A percentile compares a stretch with the other conserved stretches of the same genome.
These are phyloP conservation scores for Periophthalmus modestus DNA, from an alignment of 2,113 vertebrate species.

Conservation along the genomic window DNA sequence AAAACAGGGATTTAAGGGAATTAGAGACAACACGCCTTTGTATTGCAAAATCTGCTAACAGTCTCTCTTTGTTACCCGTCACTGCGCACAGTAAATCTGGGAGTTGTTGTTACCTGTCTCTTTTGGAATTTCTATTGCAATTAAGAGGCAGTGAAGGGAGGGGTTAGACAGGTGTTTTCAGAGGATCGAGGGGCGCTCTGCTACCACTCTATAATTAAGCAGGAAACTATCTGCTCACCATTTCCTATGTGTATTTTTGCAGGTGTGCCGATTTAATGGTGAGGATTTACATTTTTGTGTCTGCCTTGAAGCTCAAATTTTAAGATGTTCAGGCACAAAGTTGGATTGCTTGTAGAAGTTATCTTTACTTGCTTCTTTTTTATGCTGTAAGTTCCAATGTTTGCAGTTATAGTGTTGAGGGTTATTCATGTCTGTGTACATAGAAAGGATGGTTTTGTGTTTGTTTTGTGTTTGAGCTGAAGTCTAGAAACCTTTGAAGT, in stretches of 20 bases:
- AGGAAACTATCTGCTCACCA: constrained; percentile 73
- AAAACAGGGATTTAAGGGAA: constrained; percentile 19
- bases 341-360: constrained; percentile 35
- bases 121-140: constrained; percentile 71
- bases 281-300: constrained; percentile 57
- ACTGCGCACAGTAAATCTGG: constrained; percentile 62
- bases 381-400: constrained; percentile 57
- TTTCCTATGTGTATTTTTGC: constrained; percentile 79
- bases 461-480: constrained; percentile 41
- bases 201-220: constrained; percentile 76
- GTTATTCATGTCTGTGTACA: constrained; percentile 24
- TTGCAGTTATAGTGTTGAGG: constrained; percentile 37
- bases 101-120: constrained; percentile 73
- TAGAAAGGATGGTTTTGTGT: constrained; percentile 4
- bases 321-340: constrained; percentile 36
- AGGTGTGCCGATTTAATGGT: constrained; percentile 74
- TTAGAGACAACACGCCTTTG: constrained; percentile 25
- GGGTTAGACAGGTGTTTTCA: constrained; percentile 74
- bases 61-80: constrained; percentile 45
- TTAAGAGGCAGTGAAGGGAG: constrained; percentile 68
- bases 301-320: constrained; percentile 36
- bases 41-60: constrained; percentile 54
- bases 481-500: constrained; percentile 27
- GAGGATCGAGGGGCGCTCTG: constrained; percentile 52
- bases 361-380: constrained; percentile 44